Percentiles rank a stretch among this genome's conserved stretches.
These are phyloP conservation scores for Magallana gigas DNA, from an alignment of 1,140 invertebrate genomes.

Conservation along the genomic window DNA sequence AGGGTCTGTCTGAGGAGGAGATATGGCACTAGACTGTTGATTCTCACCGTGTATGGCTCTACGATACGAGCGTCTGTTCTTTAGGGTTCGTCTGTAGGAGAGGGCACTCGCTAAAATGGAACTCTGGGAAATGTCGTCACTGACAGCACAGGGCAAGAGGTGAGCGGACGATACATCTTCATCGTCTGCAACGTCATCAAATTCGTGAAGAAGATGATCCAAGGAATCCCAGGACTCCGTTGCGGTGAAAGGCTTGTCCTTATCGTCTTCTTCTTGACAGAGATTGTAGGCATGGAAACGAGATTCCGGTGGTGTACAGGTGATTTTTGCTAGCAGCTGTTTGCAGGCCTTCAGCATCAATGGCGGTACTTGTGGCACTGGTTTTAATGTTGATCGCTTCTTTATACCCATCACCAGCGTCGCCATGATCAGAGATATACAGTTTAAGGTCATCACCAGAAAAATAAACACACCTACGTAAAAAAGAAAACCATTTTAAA, in stretches of 20 bases:
- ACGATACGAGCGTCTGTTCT: conserved; percentile 21
- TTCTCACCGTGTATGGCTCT: conserved; percentile 22
- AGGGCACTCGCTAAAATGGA: background rate
- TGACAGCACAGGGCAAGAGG: background rate
- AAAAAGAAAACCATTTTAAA: background rate
- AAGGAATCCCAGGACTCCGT: background rate
- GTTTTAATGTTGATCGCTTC: conserved; percentile 66
- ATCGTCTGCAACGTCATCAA: background rate
- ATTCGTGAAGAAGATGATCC: conserved; percentile 4
- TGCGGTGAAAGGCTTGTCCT: background rate
- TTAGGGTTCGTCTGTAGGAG: conserved; percentile 22
- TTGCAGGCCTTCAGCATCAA: conserved; percentile 69
- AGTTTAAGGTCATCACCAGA: conserved; percentile 76
- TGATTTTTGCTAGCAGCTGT: conserved; percentile 64
- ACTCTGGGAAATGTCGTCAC: background rate
- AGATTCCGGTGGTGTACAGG: conserved; percentile 56
- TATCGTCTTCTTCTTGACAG: conserved; percentile 37
- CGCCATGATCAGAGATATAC: conserved; percentile 74
- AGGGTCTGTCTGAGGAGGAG: background rate
- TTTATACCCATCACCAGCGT: conserved; percentile 77
- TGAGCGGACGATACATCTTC: background rate
- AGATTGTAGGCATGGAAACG: conserved; percentile 30
- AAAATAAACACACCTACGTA: conserved; percentile 73
- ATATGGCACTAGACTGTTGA: background rate
- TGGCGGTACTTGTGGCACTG: conserved; percentile 66